Conservation (phyloP, 2,888 invertebrate species). For the Eupeodes latifasciatus region DNA sequence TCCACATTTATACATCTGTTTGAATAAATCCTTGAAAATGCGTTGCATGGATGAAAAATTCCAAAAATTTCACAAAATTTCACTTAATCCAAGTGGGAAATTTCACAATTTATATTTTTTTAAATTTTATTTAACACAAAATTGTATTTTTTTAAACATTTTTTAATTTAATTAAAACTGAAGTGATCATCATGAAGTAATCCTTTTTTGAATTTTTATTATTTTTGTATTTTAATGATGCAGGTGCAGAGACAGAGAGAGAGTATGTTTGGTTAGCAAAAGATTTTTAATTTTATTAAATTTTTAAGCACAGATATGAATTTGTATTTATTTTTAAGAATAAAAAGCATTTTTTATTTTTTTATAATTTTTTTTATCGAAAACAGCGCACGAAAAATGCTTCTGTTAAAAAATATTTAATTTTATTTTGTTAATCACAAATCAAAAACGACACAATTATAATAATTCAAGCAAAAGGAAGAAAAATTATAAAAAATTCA, state of each 20-base stretch:
- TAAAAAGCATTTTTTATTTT: slow-evolving; percentile 30
- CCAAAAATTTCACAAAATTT: slow-evolving; percentile 64
- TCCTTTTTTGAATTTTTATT: slow-evolving; percentile 40
- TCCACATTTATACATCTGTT: slow-evolving; percentile 71
- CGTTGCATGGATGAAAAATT: slow-evolving; percentile 35
- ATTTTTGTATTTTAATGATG: slow-evolving; percentile 36
- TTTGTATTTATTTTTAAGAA: not conserved
- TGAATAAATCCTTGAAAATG: slow-evolving; percentile 62
- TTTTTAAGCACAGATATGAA: slow-evolving; percentile 48
- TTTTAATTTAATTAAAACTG: slow-evolving; percentile 14
- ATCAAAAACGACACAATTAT: slow-evolving; percentile 37
- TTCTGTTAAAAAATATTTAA: not conserved
- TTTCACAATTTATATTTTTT: slow-evolving; percentile 45
- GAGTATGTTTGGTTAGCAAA: slow-evolving; percentile 52
- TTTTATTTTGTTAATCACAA: slow-evolving; percentile 43
- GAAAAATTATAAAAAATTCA: slow-evolving; percentile 10
- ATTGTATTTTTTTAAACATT: not conserved
- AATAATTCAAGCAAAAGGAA: slow-evolving; percentile 30
- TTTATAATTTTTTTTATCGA: not conserved
- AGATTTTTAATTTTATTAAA: slow-evolving; percentile 26
- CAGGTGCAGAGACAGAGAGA: slow-evolving; percentile 34
- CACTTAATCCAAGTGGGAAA: slow-evolving; percentile 60
- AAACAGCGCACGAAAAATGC: slow-evolving; percentile 56
- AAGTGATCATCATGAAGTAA: slow-evolving; percentile 64
- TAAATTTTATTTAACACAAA: slow-evolving; percentile 3